Conservation (phyloP, 2,888 invertebrate species). For the Cataglyphis altisquamis region DNA sequence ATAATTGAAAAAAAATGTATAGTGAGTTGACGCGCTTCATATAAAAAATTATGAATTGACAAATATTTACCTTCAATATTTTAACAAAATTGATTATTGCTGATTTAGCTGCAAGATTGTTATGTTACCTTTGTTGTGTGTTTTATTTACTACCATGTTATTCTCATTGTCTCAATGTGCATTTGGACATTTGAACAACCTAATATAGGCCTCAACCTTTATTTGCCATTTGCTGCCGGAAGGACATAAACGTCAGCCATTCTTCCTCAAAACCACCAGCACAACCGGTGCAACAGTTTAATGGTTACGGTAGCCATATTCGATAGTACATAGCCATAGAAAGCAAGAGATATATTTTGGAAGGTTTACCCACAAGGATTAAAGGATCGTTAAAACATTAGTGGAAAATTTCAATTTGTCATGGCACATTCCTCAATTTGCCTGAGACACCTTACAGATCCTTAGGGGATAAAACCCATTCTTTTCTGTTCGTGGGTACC, state of each 20-base stretch:
- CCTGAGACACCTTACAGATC: background rate
- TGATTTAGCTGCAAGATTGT: background rate
- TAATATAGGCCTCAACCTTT: conserved; percentile 25
- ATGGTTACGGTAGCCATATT: conserved; percentile 27
- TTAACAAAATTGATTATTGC: background rate
- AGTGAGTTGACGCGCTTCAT: background rate
- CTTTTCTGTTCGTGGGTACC: conserved; percentile 45
- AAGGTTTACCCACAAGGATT: background rate
- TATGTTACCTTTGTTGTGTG: background rate
- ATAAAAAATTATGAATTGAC: background rate
- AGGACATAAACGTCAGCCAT: conserved; percentile 62
- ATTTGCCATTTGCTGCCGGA: conserved; percentile 60
- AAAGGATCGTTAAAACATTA: background rate
- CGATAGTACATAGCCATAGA: conserved; percentile 6
- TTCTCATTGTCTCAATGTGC: background rate
- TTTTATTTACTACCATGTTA: background rate
- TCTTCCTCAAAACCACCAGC: conserved; percentile 55
- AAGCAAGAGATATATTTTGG: background rate
- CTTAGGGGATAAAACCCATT: conserved; percentile 32
- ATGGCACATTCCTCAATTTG: background rate
- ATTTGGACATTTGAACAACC: conserved; percentile 2
- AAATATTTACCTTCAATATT: conserved; percentile 9
- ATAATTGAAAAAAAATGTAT: background rate
- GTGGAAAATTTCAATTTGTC: conserved; percentile 16
- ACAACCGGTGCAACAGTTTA: conserved; percentile 28